These are phyloP conservation scores for Echinometra lucunter DNA, from an alignment of 53 echinoderm and acorn worm genomes.

Conservation along the genomic window DNA sequence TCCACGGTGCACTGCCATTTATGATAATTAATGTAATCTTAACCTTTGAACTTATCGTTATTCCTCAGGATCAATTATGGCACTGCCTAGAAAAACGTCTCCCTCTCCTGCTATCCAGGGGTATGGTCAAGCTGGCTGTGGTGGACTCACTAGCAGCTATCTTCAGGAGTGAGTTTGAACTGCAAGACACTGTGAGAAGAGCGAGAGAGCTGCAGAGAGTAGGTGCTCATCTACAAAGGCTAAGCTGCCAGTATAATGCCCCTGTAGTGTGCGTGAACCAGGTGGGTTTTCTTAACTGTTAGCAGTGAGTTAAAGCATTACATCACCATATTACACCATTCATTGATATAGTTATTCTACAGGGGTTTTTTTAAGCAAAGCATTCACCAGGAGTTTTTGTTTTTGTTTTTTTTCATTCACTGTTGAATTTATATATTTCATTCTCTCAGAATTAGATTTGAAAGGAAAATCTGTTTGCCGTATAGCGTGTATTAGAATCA, in stretches of 20 bases:
- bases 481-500: background rate
- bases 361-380: background rate
- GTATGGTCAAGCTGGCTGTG: constrained; percentile 86
- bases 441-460: background rate
- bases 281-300: constrained; percentile 63
- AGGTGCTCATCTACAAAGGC: constrained; percentile 83
- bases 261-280: constrained; percentile 96
- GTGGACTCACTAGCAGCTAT: constrained; percentile 96
- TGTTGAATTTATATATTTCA: background rate
- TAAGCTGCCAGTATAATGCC: constrained; percentile 78
- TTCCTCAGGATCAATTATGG: constrained; percentile 85
- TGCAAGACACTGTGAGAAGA: constrained; percentile 74
- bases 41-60: background rate
- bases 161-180: constrained; percentile 94
- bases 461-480: background rate
- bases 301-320: background rate
- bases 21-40: background rate
- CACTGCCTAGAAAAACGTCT: constrained; percentile 92
- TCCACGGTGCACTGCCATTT: too few relatives aligned
- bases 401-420: background rate
- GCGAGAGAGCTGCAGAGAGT: constrained; percentile 88
- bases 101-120: constrained; percentile 84
- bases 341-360: background rate
- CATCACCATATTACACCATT: background rate
- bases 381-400: background rate